Conservation (phyloP, 2,888 invertebrate species). For the Leptinotarsa haldemani region DNA sequence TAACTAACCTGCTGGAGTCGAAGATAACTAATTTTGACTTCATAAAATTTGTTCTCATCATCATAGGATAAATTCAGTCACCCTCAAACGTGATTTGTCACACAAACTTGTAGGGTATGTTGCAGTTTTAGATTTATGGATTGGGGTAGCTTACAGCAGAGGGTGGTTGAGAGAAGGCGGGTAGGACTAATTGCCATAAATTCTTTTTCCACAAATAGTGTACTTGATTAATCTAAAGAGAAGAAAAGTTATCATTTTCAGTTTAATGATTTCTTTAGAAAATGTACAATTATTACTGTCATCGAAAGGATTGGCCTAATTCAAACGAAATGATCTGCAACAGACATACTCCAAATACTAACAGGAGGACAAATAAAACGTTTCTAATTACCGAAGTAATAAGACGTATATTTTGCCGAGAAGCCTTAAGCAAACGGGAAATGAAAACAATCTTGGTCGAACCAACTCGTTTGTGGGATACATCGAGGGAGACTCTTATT, state of each 20-base stretch:
- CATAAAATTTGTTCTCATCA: background rate
- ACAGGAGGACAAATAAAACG: conserved; percentile 5
- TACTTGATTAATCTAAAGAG: too few species aligned
- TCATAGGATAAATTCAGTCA: background rate
- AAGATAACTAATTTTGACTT: background rate
- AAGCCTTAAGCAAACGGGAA: conserved; percentile 23
- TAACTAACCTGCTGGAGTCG: too few species aligned
- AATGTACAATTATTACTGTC: too few species aligned
- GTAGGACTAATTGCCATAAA: background rate
- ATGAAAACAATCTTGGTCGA: conserved; percentile 13
- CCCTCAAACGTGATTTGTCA: background rate
- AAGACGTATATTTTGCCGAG: conserved; percentile 10
- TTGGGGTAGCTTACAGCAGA: background rate
- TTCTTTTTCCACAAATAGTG: too few species aligned
- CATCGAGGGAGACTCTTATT: background rate
- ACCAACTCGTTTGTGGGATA: background rate
- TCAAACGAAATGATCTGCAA: background rate
- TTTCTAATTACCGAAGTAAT: conserved; percentile 25
- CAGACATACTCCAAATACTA: background rate
- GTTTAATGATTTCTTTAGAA: too few species aligned
- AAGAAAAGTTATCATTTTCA: too few species aligned
- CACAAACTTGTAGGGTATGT: background rate
- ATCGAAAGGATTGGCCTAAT: background rate
- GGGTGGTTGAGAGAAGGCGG: background rate
- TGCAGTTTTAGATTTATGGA: background rate